These are phyloP conservation scores for Orius laevigatus DNA, from an alignment of 1,140 invertebrate species.

Conservation along the genomic window DNA sequence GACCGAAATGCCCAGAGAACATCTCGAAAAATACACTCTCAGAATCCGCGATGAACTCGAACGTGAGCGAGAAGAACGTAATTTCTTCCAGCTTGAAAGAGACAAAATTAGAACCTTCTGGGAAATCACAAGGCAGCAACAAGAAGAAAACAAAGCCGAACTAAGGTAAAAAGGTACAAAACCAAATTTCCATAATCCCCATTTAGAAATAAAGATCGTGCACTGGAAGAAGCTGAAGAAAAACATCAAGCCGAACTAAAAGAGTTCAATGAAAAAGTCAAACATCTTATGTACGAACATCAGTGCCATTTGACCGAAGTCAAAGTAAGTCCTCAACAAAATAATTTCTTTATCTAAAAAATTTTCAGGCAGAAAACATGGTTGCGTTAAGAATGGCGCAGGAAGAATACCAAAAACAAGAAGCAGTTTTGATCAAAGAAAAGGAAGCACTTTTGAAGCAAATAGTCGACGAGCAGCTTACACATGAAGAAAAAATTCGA, in stretches of 20 bases:
- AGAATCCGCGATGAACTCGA: slow-evolving; percentile 84
- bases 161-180: slow-evolving; percentile 31
- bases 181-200: slow-evolving; percentile 9
- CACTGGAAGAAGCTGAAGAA: slow-evolving; percentile 72
- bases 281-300: slow-evolving; percentile 82
- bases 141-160: slow-evolving; percentile 60
- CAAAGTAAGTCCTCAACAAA: slow-evolving; percentile 28
- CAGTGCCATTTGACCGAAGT: slow-evolving; percentile 63
- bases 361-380: slow-evolving; percentile 45
- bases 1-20: slow-evolving; percentile 82
- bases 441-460: slow-evolving; percentile 56
- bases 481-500: slow-evolving; percentile 46
- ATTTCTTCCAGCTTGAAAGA: slow-evolving; percentile 87
- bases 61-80: slow-evolving; percentile 82
- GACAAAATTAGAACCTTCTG: slow-evolving; percentile 89
- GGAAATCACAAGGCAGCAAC: slow-evolving; percentile 74
- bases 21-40: slow-evolving; percentile 73
- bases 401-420: slow-evolving; percentile 54
- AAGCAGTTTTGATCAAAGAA: slow-evolving; percentile 59
- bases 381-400: slow-evolving; percentile 56
- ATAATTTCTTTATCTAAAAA: too few species aligned
- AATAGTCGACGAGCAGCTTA: slow-evolving; percentile 52
- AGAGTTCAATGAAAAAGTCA: slow-evolving; percentile 82
- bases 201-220: slow-evolving; percentile 61
- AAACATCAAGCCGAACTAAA: slow-evolving; percentile 74